Base-by-base conservation (phyloP, 2,113 vertebrate species). In the Pseudonaja textilis region DNA sequence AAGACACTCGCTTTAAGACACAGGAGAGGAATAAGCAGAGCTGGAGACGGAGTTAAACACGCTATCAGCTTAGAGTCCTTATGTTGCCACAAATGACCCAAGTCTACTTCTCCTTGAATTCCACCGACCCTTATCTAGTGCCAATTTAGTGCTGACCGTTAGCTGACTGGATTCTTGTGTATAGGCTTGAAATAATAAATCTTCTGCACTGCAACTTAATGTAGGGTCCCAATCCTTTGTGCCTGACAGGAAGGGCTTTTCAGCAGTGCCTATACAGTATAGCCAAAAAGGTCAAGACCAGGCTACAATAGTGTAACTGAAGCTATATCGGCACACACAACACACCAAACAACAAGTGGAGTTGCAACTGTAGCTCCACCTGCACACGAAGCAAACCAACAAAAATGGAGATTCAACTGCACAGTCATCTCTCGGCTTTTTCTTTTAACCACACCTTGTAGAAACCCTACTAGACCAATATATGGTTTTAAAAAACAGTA, bases 391-490 rank as follows among this genome's bases (percentile, higher is more conserved):
- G n/a, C 61, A n/a, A 16, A 81, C 5, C 5, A 20, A 18, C n/a
- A 81, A 81, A 2, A 34, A 34, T 20, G 29, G 74, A 42, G 34
- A 39, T 22, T 81, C 34, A 81, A 42, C 16, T 42, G 34, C 74
- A 81, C 34, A 42, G 74, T 81, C 34, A 42, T 39, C 18, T 42
- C 14, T 81, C 9, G 34, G 20, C 34, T 81, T 81, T 42, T 81
- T 39, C 39, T 81, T 81, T 81, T 50, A 26, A 89, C 34, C 55
- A 34, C 5, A 14, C 39, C 34, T 29, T 89, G 64, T 47, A 34
- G 5, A 57, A 12, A 7, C 5, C 1, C 3, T 4, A 0, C 3
- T 4, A 0, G 56, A 64, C 11, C 11, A 64, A 20, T 52, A 5
- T 5, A 18, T 29, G 6, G n/a, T 18, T 18, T n/a, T 0, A 45